Percentiles rank a stretch among this genome's conserved stretches.
These are phyloP conservation scores for Eueremaeus valkanovi DNA, from an alignment of 2,888 invertebrate species.

Conservation along the genomic window DNA sequence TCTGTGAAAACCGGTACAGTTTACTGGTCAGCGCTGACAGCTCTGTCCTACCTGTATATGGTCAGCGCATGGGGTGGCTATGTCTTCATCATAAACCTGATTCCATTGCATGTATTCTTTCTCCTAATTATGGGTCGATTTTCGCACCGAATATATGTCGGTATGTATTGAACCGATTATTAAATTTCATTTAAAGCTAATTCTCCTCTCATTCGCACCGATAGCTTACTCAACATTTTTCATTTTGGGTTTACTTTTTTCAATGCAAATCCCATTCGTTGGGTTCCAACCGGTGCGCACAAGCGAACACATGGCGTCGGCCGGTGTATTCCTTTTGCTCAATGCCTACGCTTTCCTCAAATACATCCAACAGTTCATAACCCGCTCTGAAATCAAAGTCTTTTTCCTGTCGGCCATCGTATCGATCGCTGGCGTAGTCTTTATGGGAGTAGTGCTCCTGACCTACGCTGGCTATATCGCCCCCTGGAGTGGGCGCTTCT, in stretches of 20 bases:
- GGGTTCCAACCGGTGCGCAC: conserved; percentile 98
- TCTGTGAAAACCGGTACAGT: conserved; percentile 96
- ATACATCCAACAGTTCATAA: conserved; percentile 79
- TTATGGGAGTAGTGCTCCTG: conserved; percentile 76
- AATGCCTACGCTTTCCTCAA: conserved; percentile 81
- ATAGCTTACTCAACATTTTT: conserved; percentile 94
- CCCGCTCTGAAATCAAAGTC: conserved; percentile 83
- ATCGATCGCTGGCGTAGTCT: conserved; percentile 72
- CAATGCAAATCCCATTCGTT: conserved; percentile 79
- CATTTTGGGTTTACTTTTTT: conserved; percentile 85
- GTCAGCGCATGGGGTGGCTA: conserved; percentile 99
- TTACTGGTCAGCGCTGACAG: conserved; percentile 90
- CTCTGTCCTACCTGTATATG: conserved; percentile 99
- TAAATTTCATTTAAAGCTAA: conserved; percentile 34
- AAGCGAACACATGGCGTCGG: conserved; percentile 99
- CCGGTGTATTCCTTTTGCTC: conserved; percentile 90
- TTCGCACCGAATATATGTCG: conserved; percentile 78
- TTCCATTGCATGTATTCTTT: conserved; percentile 94
- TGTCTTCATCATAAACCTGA: conserved; percentile 98
- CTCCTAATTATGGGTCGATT: conserved; percentile 87
- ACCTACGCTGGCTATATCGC: conserved; percentile 90
- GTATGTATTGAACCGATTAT: conserved; percentile 48
- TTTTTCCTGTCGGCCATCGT: conserved; percentile 68
- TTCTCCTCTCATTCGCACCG: conserved; percentile 43
- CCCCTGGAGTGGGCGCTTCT: conserved; percentile 95